phyloP scores from a whole-genome alignment of 23 tunicate genomes.

The Corella eumyota region DNA sequence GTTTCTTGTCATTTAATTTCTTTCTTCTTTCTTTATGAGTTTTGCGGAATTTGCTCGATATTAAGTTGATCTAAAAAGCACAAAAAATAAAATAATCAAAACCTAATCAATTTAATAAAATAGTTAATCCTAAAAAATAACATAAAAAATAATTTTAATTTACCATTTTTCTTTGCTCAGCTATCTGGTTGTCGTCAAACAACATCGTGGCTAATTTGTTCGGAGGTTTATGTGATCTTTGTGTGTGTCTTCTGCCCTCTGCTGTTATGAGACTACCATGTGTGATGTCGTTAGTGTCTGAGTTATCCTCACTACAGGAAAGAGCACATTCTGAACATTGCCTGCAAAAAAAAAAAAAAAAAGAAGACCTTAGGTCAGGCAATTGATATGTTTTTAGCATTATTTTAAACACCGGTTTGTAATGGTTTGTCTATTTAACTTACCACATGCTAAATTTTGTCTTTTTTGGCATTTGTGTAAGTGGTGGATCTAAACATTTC shows the following conservation, averaged over 20 bases:
- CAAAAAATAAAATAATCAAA: no score
- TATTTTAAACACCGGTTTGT: no score
- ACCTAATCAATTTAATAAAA: no score
- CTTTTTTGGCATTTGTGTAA: constrained; percentile 67
- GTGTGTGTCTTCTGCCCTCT: constrained; percentile 61
- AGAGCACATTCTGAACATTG: constrained; percentile 76
- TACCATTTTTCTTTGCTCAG: constrained; percentile 23
- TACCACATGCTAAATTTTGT: constrained; percentile 68
- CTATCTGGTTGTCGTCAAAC: constrained; percentile 1
- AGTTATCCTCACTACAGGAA: constrained; percentile 28
- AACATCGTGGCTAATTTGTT: constrained; percentile 39
- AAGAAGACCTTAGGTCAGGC: no score
- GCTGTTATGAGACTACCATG: constrained; percentile 49
- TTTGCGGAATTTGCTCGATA: no score
- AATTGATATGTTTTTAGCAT: no score
- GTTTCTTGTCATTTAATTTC: no score
- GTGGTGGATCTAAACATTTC: constrained; percentile 75
- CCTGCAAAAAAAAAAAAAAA: constrained; percentile 24
- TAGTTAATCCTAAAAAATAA: no score
- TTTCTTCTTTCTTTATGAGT: no score
- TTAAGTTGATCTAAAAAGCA: no score
- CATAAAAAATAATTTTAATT: no score
- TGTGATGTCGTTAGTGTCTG: constrained; percentile 8
- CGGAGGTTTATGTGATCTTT: constrained; percentile 54
- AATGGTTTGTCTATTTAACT: no score